A percentile compares a stretch with the other conserved stretches of the same genome.
Conservation (phyloP, 2,797 vertebrate genomes). For the Crenuchus spilurus region DNA sequence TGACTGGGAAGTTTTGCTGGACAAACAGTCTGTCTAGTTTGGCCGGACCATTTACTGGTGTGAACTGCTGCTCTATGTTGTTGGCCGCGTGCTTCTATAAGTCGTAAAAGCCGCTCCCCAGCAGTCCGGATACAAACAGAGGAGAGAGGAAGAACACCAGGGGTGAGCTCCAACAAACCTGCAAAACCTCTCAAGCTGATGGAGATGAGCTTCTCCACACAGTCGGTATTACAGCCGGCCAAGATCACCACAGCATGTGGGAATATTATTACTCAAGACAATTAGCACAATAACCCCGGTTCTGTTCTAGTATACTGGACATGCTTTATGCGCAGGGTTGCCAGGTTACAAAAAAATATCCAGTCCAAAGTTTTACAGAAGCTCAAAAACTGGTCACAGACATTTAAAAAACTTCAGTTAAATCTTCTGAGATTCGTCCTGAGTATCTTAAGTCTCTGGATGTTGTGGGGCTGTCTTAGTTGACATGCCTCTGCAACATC, state of each 20-base stretch:
- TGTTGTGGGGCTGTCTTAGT: too few relatives aligned
- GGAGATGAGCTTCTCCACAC: not conserved
- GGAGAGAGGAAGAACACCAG: not conserved
- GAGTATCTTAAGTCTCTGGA: too few relatives aligned
- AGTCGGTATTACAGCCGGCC: not conserved
- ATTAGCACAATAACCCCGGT: not conserved
- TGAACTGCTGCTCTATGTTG: slow-evolving; percentile 1
- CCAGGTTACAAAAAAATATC: too few relatives aligned
- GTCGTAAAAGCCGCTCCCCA: not conserved
- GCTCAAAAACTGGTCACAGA: too few relatives aligned
- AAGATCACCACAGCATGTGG: not conserved
- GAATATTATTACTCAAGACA: not conserved
- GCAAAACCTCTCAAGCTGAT: not conserved
- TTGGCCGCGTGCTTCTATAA: not conserved
- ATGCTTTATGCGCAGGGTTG: too few relatives aligned
- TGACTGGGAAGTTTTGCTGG: not conserved
- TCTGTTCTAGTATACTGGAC: too few relatives aligned
- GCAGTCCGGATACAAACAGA: not conserved
- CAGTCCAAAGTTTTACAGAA: too few relatives aligned
- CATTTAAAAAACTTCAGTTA: too few relatives aligned
- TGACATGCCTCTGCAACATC: too few relatives aligned
- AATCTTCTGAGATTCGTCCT: too few relatives aligned
- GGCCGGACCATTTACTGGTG: not conserved
- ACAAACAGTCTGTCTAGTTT: not conserved
- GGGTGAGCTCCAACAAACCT: not conserved